Base-by-base conservation (phyloP, 2,888 invertebrate genomes). In the Agriopis aurantiaria region DNA sequence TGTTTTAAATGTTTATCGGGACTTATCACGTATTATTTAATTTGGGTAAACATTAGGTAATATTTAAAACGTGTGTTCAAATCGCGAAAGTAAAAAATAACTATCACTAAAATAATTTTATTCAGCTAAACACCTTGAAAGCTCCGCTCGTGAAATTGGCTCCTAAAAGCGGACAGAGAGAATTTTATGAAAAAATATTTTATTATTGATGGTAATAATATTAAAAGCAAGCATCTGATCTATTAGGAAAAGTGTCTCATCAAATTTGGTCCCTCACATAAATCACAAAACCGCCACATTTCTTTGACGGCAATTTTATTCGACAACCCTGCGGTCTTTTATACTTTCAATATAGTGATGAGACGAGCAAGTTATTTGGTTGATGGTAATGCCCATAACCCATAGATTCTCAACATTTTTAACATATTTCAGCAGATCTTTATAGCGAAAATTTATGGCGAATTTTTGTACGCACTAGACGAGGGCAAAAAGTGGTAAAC, bases 191-290 rank as follows among this genome's bases (percentile, higher is more conserved):
- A 43, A 57, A 41, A 14, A 57, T 43, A 57, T 43, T 43, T 43
- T 57, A 43, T 57, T 52, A 43, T 57, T 43, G 9, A 14, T 57
- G 11, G 48, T 14, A 45, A 51, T 52, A 61, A 61, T 52, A 63
- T 33, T 40, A 55, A 46, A 55, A 46, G 43, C 61, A 46, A 58
- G 41, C 51, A 56, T 58, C 43, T 33, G 51, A 61, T 61, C 61
- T 61, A 52, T 62, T 41, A 40, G 43, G 11, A 12, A 53, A 11
- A 48, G 53, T 17, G 53, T 45, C 68, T 55, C 53, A 59, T 63
- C 53, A 64, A 60, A 55, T 40, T 60, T 60, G 43, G 59, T 43
- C 64, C 60, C 49, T 9, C 55, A 1, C 68, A 56, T 69, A 69
- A 69, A 64, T 69, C 60, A 60, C 14, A 43, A 59, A 40, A 57